Evolutionary conservation across 2,797 vertebrate species (phyloP).

Genomic region (Rhinichthys osculus): DNA sequence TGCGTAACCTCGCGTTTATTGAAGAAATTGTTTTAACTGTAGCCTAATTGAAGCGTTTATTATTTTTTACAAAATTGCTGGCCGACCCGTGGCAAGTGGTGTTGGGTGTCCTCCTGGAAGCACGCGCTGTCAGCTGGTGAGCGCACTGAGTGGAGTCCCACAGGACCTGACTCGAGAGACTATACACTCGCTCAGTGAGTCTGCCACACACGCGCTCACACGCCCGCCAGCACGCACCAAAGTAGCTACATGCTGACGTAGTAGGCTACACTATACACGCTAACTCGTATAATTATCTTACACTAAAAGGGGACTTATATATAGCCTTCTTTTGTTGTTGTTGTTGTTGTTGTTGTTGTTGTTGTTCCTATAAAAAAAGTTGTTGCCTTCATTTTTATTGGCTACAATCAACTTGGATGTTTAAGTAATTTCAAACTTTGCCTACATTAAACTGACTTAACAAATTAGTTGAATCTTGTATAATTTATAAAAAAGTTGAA

Average conservation of each 20-base stretch:
- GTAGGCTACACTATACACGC: neutral
- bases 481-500: too few species aligned
- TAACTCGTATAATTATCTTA: constrained; percentile 17
- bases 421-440: too few species aligned
- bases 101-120: constrained; percentile 88
- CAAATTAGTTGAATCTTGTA: too few species aligned
- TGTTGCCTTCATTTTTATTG: too few species aligned
- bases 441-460: too few species aligned
- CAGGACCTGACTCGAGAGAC: constrained; percentile 81
- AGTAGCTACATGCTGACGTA: constrained; percentile 28
- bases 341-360: neutral
- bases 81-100: constrained; percentile 81
- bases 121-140: constrained; percentile 99
- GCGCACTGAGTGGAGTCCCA: constrained; percentile 86
- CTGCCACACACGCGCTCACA: constrained; percentile 61
- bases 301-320: neutral
- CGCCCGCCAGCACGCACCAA: constrained; percentile 48
- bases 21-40: constrained; percentile 51
- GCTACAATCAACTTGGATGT: too few species aligned
- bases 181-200: constrained; percentile 74
- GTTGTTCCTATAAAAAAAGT: too few species aligned
- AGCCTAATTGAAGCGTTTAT: constrained; percentile 77
- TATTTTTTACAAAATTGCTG: constrained; percentile 86
- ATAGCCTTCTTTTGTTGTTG: neutral
- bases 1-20: neutral